Evolutionary conservation across 2,888 invertebrate genomes (phyloP), one percentile per base, ranked within the genome.

Genomic region (Stictocephala bisonia): DNA sequence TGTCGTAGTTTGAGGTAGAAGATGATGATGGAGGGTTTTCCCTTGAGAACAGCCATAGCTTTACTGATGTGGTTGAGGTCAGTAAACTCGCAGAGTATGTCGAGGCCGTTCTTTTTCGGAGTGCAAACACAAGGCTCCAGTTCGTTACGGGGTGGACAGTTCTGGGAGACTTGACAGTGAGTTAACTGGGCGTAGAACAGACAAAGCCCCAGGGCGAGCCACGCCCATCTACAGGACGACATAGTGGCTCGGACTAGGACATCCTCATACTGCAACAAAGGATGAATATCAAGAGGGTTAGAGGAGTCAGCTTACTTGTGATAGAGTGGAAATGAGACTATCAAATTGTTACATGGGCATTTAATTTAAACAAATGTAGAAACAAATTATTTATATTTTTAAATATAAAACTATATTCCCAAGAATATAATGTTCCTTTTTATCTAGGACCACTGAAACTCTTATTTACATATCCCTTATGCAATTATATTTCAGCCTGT

Each of bases 1-100:
- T 95, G 94, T 72, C 95, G 89, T 74, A 96, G 86, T 83, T 95
- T 95, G 78, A 96, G 86, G 85, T 96, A 95, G 85, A 93, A 94
- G 79, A 95, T 94, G 77, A 94, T 90, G 81, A 91, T 89, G 77
- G 91, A 90, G n/a, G 84, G 81, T 82, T 91, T 91, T 75, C 92
- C 91, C 82, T 95, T 94, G 40, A 95, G 87, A 13, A 90, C 89
- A 81, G 90, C 90, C 93, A 95, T 94, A 13, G 94, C 93, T 83
- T 89, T 87, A 74, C 80, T 90, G 83, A 95, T 94, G 81, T 93
- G 92, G 77, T 87, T 87, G 80, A 91, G 88, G 82, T 94, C 93
- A 68, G 94, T 94, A 80, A 91, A 91, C 86, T 95, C 95, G 87
- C 95, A 96, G 77, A 94, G 88, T 77, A 96, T 91, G 83, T 96